A percentile compares a stretch with the other conserved stretches of the same genome.
Conservation (phyloP, 1,140 invertebrate genomes). For the Drosophila grimshawi region DNA sequence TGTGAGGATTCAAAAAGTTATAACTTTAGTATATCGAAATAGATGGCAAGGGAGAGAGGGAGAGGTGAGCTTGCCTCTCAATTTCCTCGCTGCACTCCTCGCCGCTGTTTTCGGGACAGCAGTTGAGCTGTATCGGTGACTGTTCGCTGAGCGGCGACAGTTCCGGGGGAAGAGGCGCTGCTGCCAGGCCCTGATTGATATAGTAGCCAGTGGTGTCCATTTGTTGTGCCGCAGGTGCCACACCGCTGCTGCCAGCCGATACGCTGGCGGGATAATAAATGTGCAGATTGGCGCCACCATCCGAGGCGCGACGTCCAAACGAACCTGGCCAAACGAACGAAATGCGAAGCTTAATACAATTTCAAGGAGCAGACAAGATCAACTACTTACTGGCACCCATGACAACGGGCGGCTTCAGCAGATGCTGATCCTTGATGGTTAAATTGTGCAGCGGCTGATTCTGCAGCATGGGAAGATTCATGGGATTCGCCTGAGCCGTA, state of each 20-base stretch:
- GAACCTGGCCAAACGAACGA: constrained; percentile 85
- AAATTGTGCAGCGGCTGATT: constrained; percentile 92
- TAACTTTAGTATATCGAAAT: background rate
- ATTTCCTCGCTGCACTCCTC: constrained; percentile 83
- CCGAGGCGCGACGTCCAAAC: constrained; percentile 96
- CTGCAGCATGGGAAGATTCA: constrained; percentile 90
- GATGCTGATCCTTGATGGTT: constrained; percentile 96
- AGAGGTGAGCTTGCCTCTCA: constrained; percentile 54
- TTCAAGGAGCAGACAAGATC: too few species aligned
- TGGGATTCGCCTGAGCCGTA: constrained; percentile 85
- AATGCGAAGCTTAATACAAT: background rate
- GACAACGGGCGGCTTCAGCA: constrained; percentile 95
- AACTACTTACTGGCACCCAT: constrained; percentile 91
- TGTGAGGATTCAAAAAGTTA: constrained; percentile 64
- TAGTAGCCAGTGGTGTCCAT: constrained; percentile 67
- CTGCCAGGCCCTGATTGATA: constrained; percentile 60
- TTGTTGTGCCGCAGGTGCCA: constrained; percentile 28
- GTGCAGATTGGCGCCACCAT: constrained; percentile 97
- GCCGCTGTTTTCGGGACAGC: constrained; percentile 50
- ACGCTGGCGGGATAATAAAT: constrained; percentile 88
- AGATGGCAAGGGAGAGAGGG: background rate
- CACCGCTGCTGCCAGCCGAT: constrained; percentile 41
- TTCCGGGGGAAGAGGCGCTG: constrained; percentile 44
- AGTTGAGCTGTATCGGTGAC: constrained; percentile 45
- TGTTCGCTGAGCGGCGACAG: constrained; percentile 62